Conservation (phyloP, 1,140 invertebrate species). For the Centruroides sculpturatus region DNA sequence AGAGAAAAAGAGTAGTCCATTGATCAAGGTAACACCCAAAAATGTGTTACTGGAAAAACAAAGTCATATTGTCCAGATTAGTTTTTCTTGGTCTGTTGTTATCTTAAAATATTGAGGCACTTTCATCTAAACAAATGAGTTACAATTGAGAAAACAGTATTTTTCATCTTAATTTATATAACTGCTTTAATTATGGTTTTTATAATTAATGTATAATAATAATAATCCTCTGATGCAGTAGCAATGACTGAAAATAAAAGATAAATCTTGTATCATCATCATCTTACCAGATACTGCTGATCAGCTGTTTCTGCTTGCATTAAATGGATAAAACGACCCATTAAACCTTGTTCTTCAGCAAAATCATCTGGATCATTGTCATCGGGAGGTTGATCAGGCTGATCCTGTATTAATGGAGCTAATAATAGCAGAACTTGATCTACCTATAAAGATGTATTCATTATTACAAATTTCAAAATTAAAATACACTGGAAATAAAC, state of each 20-base stretch:
- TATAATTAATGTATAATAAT: too few relatives aligned
- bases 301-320: constrained; percentile 69
- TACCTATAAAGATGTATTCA: constrained; percentile 36
- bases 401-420: constrained; percentile 72
- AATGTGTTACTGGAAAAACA: too few relatives aligned
- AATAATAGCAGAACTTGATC: constrained; percentile 64
- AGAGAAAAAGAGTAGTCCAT: too few relatives aligned
- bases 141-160: too few relatives aligned
- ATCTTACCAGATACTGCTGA: constrained; percentile 67
- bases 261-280: neutral
- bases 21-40: too few relatives aligned
- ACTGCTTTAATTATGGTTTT: too few relatives aligned
- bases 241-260: neutral
- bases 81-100: too few relatives aligned
- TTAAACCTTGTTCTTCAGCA: constrained; percentile 84
- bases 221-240: too few relatives aligned
- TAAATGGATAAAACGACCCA: constrained; percentile 81
- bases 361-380: constrained; percentile 84
- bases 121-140: too few relatives aligned
- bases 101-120: too few relatives aligned
- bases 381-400: constrained; percentile 51
- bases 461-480: neutral
- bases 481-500: constrained; percentile 7
- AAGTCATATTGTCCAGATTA: too few relatives aligned
- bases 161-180: too few relatives aligned